Evolutionary conservation across 1,140 invertebrate genomes (phyloP).

Genomic region (Galleria mellonella): DNA sequence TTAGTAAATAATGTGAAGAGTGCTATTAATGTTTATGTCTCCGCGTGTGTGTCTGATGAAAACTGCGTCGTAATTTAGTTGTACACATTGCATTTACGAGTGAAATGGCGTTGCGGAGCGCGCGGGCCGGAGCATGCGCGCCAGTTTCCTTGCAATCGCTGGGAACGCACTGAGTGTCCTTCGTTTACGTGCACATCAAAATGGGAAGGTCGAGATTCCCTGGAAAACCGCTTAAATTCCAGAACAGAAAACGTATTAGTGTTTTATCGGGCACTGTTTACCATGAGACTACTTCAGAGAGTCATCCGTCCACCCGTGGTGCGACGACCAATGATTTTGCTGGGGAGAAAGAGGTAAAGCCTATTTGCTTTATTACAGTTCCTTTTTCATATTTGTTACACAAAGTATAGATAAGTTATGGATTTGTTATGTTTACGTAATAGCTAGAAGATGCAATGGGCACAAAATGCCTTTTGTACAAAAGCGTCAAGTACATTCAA

Average conservation of each 20-base stretch:
- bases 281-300: constrained; percentile 63
- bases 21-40: constrained; percentile 59
- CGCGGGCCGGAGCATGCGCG: constrained; percentile 74
- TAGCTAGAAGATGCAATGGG: constrained; percentile 30
- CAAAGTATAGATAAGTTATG: constrained; percentile 29
- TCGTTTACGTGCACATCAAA: constrained; percentile 70
- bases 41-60: constrained; percentile 54
- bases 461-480: constrained; percentile 26
- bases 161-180: constrained; percentile 69
- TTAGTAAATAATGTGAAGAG: constrained; percentile 66
- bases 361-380: constrained; percentile 20
- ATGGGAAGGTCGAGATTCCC: constrained; percentile 84
- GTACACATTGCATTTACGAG: constrained; percentile 74
- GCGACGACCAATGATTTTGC: constrained; percentile 57
- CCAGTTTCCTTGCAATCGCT: constrained; percentile 68
- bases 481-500: constrained; percentile 23
- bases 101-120: constrained; percentile 72
- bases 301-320: constrained; percentile 59
- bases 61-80: constrained; percentile 72
- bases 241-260: constrained; percentile 87
- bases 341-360: constrained; percentile 68
- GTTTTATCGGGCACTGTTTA: constrained; percentile 76
- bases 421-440: constrained; percentile 68
- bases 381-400: constrained; percentile 24
- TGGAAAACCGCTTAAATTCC: constrained; percentile 88